Conservation (phyloP, 2,797 vertebrate genomes). For the Epinephelus malabaricus region DNA sequence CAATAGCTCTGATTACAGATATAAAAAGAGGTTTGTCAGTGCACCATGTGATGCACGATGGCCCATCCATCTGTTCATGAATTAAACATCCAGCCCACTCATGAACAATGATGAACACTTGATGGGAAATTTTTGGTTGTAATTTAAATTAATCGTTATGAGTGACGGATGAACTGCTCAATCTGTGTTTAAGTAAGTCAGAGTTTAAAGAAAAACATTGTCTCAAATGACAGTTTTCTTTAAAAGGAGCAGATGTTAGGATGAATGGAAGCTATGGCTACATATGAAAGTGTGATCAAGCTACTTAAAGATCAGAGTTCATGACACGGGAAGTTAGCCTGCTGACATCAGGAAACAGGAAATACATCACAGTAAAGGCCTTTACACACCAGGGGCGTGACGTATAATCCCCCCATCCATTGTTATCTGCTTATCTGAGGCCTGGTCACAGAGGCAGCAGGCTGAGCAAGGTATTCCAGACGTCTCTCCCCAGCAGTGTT, state of each 20-base stretch:
- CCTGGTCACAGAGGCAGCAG: no score
- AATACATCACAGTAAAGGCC: neutral
- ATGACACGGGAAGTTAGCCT: neutral
- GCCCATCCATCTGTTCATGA: neutral
- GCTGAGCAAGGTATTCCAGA: no score
- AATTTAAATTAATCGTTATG: neutral
- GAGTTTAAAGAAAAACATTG: no score
- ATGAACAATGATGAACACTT: neutral
- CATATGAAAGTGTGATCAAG: neutral
- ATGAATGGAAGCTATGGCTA: neutral
- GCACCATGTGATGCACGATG: neutral
- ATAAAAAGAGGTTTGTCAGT: neutral
- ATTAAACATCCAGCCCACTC: neutral
- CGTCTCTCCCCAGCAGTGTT: no score
- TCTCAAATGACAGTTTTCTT: neutral
- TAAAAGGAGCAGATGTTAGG: neutral
- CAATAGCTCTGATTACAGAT: neutral
- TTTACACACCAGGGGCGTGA: no score
- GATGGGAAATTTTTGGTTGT: neutral
- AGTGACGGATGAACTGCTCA: no score
- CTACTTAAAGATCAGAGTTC: neutral
- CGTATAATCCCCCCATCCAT: no score
- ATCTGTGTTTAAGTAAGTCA: neutral
- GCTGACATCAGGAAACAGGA: neutral
- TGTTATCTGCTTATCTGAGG: no score